phyloP scores from a whole-genome alignment of 2,113 vertebrate species.

The Pseudorhombus dupliciocellatus region DNA sequence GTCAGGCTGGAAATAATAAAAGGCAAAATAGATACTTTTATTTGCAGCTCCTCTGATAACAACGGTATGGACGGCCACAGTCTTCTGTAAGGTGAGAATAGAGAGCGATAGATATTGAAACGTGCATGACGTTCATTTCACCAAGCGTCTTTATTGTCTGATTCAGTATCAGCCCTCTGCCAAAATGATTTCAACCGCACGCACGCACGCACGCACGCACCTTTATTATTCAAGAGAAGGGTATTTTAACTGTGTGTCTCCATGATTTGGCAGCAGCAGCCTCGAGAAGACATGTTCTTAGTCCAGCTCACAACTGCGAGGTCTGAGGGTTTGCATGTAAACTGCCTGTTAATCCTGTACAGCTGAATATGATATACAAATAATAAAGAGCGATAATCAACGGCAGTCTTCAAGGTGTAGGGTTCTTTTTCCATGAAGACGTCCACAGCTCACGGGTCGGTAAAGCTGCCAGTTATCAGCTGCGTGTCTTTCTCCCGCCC shows the following conservation, averaged over 20 bases:
- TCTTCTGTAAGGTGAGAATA: conserved; percentile 18
- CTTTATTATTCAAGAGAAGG: conserved; percentile 30
- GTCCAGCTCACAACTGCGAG: conserved; percentile 10
- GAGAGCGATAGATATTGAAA: conserved; percentile 12
- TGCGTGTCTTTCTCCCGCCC: conserved; percentile 24
- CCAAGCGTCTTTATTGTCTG: conserved; percentile 2
- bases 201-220: conserved; percentile 15
- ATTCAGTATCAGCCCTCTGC: background rate
- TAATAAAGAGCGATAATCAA: background rate
- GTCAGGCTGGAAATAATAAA: conserved; percentile 54
- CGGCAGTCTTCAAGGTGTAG: background rate
- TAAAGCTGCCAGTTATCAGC: conserved; percentile 21
- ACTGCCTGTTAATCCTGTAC: conserved; percentile 39
- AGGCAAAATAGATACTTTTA: conserved; percentile 18
- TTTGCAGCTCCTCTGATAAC: conserved; percentile 25
- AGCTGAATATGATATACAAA: conserved; percentile 21
- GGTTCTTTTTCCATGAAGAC: conserved; percentile 9
- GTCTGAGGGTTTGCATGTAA: conserved; percentile 45
- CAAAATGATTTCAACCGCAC: conserved; percentile 37
- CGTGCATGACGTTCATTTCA: conserved; percentile 5
- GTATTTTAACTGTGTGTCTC: conserved; percentile 26
- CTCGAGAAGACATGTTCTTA: conserved; percentile 19
- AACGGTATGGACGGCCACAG: background rate
- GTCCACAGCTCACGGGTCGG: background rate
- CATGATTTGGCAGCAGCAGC: conserved; percentile 3